Base-by-base conservation (phyloP, 1,140 invertebrate species). In the Drosophila santomea region DNA sequence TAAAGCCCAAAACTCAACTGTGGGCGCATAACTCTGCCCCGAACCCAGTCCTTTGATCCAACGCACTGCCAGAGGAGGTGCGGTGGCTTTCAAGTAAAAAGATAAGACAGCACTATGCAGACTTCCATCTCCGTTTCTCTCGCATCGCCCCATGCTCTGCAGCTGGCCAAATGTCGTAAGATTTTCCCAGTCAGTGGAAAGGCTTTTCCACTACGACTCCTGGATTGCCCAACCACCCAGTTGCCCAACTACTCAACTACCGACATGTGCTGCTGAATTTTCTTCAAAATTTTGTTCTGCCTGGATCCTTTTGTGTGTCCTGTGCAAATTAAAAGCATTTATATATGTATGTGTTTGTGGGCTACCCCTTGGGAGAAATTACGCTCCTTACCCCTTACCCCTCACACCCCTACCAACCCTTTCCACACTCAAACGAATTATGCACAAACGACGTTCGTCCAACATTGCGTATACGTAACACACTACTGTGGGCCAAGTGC, bases 271-370 rank as follows among this genome's bases (percentile, higher is more conserved):
- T 74, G 80, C 45, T 64, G 51, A 75, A 83, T 83, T 88, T 86
- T 88, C 83, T 88, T 89, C 75, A 89, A 88, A 88, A 88, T 89
- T 76, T 74, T 80, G 75, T 69, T 60, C 67, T 66, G 55, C 62
- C 72, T 48, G 64, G 67, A 43, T 74, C 55, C 67, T 60, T 66
- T 75, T 80, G 55, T 69, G 67, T 54, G 66, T 75, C 54, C 80
- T 84, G 75, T 66, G 72, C 83, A 88, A 85, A 85, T 85, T 85
- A 85, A 85, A 85, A 85, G 82, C 82, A 85, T 88, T 88, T 77
- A 82, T 82, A 58, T 66, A 61, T 73, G 23, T 54, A 58, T 78
- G 71, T 74, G 45, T 57, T 60, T 64, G 63, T 61, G 55, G 57
- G 45, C 45, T 35, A 52, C 52, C 83, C 71, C 82, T 71, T 69